phyloP scores from a whole-genome alignment of 2,888 invertebrate species.

The Lottia scabra region DNA sequence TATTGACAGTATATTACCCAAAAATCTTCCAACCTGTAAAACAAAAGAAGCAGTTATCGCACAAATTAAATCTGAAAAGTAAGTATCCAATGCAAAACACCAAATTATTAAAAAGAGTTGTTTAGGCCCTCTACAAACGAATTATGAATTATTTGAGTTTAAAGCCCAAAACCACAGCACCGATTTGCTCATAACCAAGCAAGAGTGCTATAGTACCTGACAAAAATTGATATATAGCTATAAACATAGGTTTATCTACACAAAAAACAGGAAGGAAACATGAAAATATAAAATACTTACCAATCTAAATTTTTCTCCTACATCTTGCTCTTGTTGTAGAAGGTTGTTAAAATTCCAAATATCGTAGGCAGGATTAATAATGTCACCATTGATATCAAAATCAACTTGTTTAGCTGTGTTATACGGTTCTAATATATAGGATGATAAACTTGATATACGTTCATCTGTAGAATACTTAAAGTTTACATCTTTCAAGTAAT shows the following conservation, averaged over 20 bases:
- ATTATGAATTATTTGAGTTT: too few species aligned
- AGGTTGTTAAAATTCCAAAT: slow-evolving; percentile 60
- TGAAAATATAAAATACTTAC: slow-evolving; percentile 33
- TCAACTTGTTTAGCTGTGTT: slow-evolving; percentile 47
- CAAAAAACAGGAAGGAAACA: too few species aligned
- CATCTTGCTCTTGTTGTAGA: slow-evolving; percentile 22
- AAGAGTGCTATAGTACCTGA: too few species aligned
- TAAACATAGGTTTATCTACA: too few species aligned
- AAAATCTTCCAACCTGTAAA: slow-evolving; percentile 54
- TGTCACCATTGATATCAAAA: slow-evolving; percentile 54
- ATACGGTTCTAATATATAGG: slow-evolving; percentile 54
- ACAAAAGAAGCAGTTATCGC: slow-evolving; percentile 11
- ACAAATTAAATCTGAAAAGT: too few species aligned
- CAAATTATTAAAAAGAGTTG: too few species aligned
- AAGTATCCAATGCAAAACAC: too few species aligned
- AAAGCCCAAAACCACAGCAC: too few species aligned
- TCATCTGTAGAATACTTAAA: slow-evolving; percentile 57
- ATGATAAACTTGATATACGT: slow-evolving; percentile 59
- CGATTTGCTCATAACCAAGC: too few species aligned
- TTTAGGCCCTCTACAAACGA: too few species aligned
- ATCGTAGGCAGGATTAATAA: slow-evolving; percentile 51
- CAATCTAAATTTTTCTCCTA: slow-evolving; percentile 45
- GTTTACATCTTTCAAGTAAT: slow-evolving; percentile 54
- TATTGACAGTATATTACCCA: slow-evolving; percentile 41
- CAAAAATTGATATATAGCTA: too few species aligned